These are phyloP conservation scores for Lobophora halterata DNA, from an alignment of 2,888 invertebrate species.

Conservation along the genomic window DNA sequence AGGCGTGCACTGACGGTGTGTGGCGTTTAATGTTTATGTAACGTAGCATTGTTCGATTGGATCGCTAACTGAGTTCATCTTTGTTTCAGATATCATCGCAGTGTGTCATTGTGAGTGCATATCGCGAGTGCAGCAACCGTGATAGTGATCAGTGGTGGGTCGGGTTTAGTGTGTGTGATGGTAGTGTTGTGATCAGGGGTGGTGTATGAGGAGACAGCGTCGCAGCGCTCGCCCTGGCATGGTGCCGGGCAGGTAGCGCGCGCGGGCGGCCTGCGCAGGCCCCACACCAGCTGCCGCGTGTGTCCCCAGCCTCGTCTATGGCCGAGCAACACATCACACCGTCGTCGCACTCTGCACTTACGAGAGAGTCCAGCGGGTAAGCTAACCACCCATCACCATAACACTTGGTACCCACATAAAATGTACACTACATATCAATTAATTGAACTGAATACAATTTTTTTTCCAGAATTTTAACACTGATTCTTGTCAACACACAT, in stretches of 20 bases:
- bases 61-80: constrained; percentile 63
- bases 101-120: constrained; percentile 44
- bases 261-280: constrained; percentile 80
- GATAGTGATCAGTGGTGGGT: too few species aligned
- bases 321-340: constrained; percentile 92
- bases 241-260: constrained; percentile 81
- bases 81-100: constrained; percentile 70
- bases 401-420: too few species aligned
- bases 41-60: constrained; percentile 69
- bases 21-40: constrained; percentile 75
- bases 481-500: too few species aligned
- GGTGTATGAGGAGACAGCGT: constrained; percentile 68
- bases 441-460: too few species aligned
- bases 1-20: constrained; percentile 44
- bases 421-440: too few species aligned
- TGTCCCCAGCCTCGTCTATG: constrained; percentile 93
- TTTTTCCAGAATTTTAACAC: too few species aligned
- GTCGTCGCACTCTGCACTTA: constrained; percentile 86
- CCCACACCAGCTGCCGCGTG: constrained; percentile 79
- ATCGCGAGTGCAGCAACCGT: constrained; percentile 28
- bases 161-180: constrained; percentile 45
- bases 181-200: constrained; percentile 36
- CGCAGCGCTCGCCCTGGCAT: constrained; percentile 74
- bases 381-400: constrained; percentile 12
- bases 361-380: constrained; percentile 84